Conservation (phyloP, 1,140 invertebrate genomes). For the Riptortus pedestris region DNA sequence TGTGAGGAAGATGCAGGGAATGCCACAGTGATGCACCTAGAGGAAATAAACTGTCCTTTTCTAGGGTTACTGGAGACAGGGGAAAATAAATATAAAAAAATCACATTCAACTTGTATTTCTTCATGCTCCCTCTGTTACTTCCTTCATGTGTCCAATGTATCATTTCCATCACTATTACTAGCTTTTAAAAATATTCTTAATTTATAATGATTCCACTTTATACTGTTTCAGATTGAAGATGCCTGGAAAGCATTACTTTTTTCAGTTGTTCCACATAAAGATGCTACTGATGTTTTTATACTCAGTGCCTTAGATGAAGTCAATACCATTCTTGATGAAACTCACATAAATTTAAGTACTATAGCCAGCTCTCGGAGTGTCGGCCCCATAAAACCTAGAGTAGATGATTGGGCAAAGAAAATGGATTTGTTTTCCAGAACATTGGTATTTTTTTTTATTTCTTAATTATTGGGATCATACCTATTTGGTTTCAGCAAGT, state of each 20-base stretch:
- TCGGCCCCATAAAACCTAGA: slow-evolving; percentile 64
- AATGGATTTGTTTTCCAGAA: slow-evolving; percentile 63
- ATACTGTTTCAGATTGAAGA: slow-evolving; percentile 51
- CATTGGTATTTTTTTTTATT: slow-evolving; percentile 46
- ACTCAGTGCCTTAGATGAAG: slow-evolving; percentile 68
- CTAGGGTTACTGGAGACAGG: too few relatives aligned
- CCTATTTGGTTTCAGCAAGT: not conserved
- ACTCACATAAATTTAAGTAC: slow-evolving; percentile 76
- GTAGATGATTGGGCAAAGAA: slow-evolving; percentile 70
- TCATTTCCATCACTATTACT: not conserved
- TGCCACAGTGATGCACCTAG: too few relatives aligned
- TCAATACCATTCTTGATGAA: slow-evolving; percentile 70
- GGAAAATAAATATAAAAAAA: too few relatives aligned
- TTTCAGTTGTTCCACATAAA: slow-evolving; percentile 61
- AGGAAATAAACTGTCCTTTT: too few relatives aligned
- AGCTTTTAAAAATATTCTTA: not conserved
- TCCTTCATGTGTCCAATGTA: not conserved
- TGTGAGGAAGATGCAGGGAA: too few relatives aligned
- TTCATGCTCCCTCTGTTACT: not conserved
- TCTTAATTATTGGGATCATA: not conserved
- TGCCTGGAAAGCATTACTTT: slow-evolving; percentile 67
- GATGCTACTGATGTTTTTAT: slow-evolving; percentile 73
- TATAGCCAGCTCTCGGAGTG: slow-evolving; percentile 69
- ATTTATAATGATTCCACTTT: not conserved
- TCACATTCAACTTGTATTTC: too few relatives aligned